A percentile compares a stretch with the other conserved stretches of the same genome.
These are phyloP conservation scores for Drosophila mercatorum DNA, from an alignment of 2,888 invertebrate genomes.

Conservation along the genomic window DNA sequence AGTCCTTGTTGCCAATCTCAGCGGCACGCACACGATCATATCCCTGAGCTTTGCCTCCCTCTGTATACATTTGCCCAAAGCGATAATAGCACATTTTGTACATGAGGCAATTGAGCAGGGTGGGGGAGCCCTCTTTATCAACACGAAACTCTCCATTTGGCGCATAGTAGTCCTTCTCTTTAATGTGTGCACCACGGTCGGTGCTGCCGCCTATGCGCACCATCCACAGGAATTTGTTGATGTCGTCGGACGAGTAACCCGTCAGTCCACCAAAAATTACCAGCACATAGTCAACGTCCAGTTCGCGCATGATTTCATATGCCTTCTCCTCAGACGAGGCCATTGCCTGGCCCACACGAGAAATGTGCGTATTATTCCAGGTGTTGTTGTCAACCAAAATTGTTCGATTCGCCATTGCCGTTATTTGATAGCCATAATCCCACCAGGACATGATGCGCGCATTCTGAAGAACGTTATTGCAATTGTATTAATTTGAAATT, in stretches of 20 bases:
- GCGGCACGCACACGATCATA: slow-evolving; percentile 98
- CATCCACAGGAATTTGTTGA: slow-evolving; percentile 99
- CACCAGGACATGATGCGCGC: slow-evolving; percentile 99
- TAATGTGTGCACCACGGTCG: slow-evolving; percentile 96
- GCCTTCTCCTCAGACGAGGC: slow-evolving; percentile 98
- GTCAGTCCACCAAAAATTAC: slow-evolving; percentile 99
- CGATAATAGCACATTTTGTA: slow-evolving; percentile 99
- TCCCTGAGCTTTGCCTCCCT: slow-evolving; percentile 97
- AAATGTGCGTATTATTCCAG: slow-evolving; percentile 99
- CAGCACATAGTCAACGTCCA: slow-evolving; percentile 98
- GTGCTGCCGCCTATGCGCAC: slow-evolving; percentile 98
- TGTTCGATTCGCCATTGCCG: slow-evolving; percentile 99
- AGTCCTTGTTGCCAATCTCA: slow-evolving; percentile 99
- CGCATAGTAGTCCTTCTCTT: slow-evolving; percentile 98
- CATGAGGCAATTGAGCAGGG: slow-evolving; percentile 98
- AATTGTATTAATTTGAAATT: background rate
- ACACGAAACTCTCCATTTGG: slow-evolving; percentile 97
- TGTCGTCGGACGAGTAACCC: slow-evolving; percentile 99
- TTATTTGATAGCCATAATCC: slow-evolving; percentile 99
- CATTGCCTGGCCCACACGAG: slow-evolving; percentile 99
- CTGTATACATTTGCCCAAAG: slow-evolving; percentile 97
- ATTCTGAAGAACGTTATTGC: slow-evolving; percentile 87
- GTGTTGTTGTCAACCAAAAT: slow-evolving; percentile 99
- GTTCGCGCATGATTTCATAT: slow-evolving; percentile 98
- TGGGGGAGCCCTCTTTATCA: slow-evolving; percentile 96